These are phyloP conservation scores for Penaeus indicus DNA, from an alignment of 1,140 invertebrate genomes.

Conservation along the genomic window DNA sequence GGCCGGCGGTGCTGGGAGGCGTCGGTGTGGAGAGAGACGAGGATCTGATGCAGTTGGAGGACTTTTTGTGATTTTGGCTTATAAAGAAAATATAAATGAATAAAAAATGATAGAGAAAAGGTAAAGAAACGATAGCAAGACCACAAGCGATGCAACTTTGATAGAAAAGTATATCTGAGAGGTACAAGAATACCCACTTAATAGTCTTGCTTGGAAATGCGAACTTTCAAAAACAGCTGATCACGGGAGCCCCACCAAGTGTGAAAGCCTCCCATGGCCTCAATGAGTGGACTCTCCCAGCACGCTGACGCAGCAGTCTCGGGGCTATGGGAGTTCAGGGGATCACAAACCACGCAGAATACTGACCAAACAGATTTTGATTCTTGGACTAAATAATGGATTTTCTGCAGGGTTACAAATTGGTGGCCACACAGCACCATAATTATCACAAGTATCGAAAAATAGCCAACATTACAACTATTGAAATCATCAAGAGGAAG, in stretches of 20 bases:
- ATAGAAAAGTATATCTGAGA: constrained; percentile 21
- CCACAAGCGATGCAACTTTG: constrained; percentile 9
- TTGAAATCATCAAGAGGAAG: constrained; percentile 34
- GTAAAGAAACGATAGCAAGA: neutral
- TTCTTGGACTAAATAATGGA: constrained; percentile 34
- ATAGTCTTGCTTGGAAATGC: constrained; percentile 41
- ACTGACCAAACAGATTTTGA: constrained; percentile 44
- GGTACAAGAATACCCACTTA: neutral
- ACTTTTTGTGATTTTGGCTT: constrained; percentile 6
- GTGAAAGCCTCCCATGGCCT: no score
- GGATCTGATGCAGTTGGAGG: neutral
- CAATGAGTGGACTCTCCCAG: constrained; percentile 2
- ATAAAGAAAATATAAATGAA: no score
- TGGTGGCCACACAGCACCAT: constrained; percentile 51
- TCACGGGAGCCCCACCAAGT: no score
- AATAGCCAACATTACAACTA: constrained; percentile 56
- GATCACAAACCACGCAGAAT: constrained; percentile 28
- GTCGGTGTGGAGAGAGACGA: constrained; percentile 23
- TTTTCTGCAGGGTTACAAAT: constrained; percentile 24
- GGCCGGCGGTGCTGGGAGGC: neutral
- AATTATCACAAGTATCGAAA: constrained; percentile 61
- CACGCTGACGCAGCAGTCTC: neutral
- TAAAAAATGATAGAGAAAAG: neutral
- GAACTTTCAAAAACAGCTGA: neutral
- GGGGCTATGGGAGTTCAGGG: neutral